These are phyloP conservation scores for Phataginus tricuspis DNA, from an alignment of 2,797 vertebrate genomes.

Conservation along the genomic window DNA sequence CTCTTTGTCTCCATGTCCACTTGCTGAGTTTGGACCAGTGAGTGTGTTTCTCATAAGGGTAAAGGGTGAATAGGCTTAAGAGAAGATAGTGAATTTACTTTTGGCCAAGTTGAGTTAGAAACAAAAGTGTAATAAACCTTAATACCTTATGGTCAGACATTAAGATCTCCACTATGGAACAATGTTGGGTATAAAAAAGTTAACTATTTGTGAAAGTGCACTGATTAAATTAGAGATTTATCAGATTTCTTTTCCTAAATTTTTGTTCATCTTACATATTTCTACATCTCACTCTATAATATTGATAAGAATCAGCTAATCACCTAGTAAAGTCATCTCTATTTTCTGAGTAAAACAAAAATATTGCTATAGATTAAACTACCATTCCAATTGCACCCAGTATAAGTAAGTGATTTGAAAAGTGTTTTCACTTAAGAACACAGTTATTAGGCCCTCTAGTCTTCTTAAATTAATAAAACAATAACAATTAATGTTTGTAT, in stretches of 20 bases:
- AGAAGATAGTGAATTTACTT: neutral
- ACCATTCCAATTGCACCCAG: neutral
- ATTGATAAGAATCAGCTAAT: neutral
- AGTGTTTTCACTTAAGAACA: neutral
- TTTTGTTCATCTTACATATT: neutral
- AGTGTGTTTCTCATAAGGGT: neutral
- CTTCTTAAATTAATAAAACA: neutral
- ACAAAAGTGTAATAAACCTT: neutral
- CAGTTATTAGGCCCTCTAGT: neutral
- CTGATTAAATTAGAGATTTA: neutral
- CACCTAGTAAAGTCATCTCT: neutral
- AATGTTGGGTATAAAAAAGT: neutral
- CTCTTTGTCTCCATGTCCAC: too few species aligned
- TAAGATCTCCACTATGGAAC: neutral
- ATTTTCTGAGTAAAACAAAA: neutral
- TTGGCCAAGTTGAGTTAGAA: neutral
- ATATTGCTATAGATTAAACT: neutral
- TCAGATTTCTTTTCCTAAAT: neutral
- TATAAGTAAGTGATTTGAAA: neutral
- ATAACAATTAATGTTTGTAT: neutral
- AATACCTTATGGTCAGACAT: neutral
- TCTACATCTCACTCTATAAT: neutral
- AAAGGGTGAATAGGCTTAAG: neutral
- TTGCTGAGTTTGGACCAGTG: too few species aligned
- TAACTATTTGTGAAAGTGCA: slow-evolving; percentile 18